These are phyloP conservation scores for Drosophila erecta DNA, from an alignment of 1,140 invertebrate genomes.

Conservation along the genomic window DNA sequence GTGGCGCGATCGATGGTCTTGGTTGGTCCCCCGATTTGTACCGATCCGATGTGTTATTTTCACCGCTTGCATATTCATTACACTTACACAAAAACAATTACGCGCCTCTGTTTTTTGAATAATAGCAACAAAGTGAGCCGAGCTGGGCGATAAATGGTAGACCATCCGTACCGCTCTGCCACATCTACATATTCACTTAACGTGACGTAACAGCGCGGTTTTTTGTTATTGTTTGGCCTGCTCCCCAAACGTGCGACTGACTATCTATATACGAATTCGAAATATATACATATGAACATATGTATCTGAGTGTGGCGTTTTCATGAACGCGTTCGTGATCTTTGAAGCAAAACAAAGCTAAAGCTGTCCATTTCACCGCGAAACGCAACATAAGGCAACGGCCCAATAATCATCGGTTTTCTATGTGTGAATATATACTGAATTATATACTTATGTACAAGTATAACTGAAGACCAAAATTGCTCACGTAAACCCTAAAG, in stretches of 20 bases:
- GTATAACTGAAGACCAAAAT: neutral
- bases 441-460: conserved; percentile 2
- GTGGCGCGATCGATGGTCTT: conserved; percentile 56
- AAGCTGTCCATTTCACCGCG: conserved; percentile 65
- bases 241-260: conserved; percentile 36
- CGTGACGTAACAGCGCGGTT: conserved; percentile 71
- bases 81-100: conserved; percentile 17
- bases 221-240: conserved; percentile 72
- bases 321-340: conserved; percentile 82
- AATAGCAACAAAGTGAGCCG: conserved; percentile 44
- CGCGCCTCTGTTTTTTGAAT: conserved; percentile 17
- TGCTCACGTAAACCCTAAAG: conserved; percentile 26
- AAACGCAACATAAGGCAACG: conserved; percentile 51
- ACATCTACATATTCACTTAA: conserved; percentile 49
- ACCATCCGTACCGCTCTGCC: conserved; percentile 42
- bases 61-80: conserved; percentile 49
- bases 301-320: conserved; percentile 48
- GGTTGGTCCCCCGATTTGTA: conserved; percentile 12
- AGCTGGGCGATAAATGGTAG: conserved; percentile 44
- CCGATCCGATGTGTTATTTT: conserved; percentile 28
- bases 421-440: conserved; percentile 13
- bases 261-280: conserved; percentile 6
- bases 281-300: conserved; percentile 1
- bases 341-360: conserved; percentile 81
- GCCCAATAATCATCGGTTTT: conserved; percentile 38